These are phyloP conservation scores for Goniozus legneri DNA, from an alignment of 1,140 invertebrate genomes.

Conservation along the genomic window DNA sequence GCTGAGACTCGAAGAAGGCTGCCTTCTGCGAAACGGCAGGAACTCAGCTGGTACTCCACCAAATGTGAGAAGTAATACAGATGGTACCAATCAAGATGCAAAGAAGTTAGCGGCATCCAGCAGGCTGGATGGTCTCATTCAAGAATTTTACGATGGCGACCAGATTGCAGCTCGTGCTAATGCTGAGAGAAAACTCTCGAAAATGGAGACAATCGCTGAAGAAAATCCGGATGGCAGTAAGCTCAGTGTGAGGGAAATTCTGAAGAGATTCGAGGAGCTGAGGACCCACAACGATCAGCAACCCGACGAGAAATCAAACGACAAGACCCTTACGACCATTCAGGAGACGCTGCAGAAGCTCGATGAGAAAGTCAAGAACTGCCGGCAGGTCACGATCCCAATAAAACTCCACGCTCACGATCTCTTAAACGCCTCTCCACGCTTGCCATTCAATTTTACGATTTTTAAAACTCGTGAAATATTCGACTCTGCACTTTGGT, in stretches of 20 bases:
- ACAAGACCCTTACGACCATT: conserved; percentile 48
- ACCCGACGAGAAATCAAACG: conserved; percentile 44
- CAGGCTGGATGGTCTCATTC: conserved; percentile 37
- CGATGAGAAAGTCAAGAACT: conserved; percentile 53
- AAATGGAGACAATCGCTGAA: conserved; percentile 78
- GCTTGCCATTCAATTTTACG: background rate
- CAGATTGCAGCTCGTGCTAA: conserved; percentile 27
- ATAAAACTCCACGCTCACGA: background rate
- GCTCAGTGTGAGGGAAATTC: conserved; percentile 74
- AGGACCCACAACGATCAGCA: conserved; percentile 41
- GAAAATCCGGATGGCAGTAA: conserved; percentile 67
- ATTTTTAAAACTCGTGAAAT: no score
- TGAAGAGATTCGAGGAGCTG: conserved; percentile 75
- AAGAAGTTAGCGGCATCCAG: conserved; percentile 19
- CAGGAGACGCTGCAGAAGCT: conserved; percentile 52
- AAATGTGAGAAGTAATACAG: conserved; percentile 5
- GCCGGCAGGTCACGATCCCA: conserved; percentile 44
- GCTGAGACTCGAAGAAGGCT: conserved; percentile 46
- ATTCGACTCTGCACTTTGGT: background rate
- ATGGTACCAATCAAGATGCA: conserved; percentile 4
- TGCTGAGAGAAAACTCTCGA: conserved; percentile 39
- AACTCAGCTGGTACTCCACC: conserved; percentile 13
- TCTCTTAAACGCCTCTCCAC: background rate
- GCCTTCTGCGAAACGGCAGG: conserved; percentile 32
- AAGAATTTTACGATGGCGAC: conserved; percentile 45